phyloP scores from a whole-genome alignment of 1,140 invertebrate genomes.

The Nasonia vitripennis region DNA sequence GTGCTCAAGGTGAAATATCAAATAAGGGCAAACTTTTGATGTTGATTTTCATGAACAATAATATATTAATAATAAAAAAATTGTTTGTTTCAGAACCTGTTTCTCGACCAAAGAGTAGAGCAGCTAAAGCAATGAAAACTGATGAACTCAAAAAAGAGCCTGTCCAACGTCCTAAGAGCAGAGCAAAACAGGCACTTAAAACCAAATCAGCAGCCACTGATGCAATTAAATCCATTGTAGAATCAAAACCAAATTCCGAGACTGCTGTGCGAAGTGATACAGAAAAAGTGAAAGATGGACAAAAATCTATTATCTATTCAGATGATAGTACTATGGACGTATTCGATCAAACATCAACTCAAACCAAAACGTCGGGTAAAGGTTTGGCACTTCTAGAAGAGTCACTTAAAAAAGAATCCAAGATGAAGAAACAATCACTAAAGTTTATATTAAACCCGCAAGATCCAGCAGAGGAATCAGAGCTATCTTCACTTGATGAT shows the following conservation, averaged over 20 bases:
- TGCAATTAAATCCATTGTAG: background rate
- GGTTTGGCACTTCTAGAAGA: conserved; percentile 47
- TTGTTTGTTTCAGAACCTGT: conserved; percentile 2
- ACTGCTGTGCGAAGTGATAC: background rate
- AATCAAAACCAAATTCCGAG: background rate
- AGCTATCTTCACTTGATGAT: conserved; percentile 23
- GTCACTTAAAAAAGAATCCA: conserved; percentile 49
- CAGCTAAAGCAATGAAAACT: conserved; percentile 11
- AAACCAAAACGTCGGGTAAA: conserved; percentile 22
- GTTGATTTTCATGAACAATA: background rate
- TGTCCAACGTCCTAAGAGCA: conserved; percentile 27
- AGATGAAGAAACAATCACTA: conserved; percentile 35
- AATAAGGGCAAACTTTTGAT: conserved; percentile 1
- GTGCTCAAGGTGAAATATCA: background rate
- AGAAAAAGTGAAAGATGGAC: conserved; percentile 32
- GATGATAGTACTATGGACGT: conserved; percentile 50
- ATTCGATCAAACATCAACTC: conserved; percentile 11
- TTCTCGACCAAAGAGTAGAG: conserved; percentile 29
- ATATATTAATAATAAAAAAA: conserved; percentile 5
- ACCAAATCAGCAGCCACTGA: background rate
- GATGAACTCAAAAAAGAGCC: background rate
- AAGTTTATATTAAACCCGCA: conserved; percentile 43
- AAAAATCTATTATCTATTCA: conserved; percentile 48
- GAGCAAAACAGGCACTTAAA: background rate
- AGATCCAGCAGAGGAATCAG: conserved; percentile 3